phyloP scores from a whole-genome alignment of 1,140 invertebrate species.

The Sesamia nonagrioides region DNA sequence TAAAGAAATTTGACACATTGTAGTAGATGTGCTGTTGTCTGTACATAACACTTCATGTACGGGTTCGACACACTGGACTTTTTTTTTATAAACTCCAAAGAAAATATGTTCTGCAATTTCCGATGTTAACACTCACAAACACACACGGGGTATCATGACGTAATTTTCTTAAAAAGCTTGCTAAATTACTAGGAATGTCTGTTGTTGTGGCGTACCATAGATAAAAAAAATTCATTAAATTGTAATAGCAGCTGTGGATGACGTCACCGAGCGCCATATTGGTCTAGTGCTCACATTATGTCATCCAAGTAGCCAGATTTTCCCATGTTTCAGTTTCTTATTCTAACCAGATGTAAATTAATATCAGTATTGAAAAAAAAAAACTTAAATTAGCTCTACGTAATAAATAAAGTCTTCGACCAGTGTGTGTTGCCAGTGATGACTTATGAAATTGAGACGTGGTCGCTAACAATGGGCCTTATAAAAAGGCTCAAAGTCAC shows the following conservation, averaged over 20 bases:
- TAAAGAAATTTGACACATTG: too few species aligned
- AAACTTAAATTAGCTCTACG: too few species aligned
- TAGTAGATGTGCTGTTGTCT: too few species aligned
- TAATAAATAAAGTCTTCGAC: too few species aligned
- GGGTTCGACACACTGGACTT: too few species aligned
- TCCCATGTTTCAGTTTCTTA: neutral
- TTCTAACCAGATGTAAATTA: neutral
- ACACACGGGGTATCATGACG: constrained; percentile 11
- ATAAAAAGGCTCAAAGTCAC: too few species aligned
- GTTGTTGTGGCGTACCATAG: neutral
- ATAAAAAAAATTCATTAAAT: constrained; percentile 22
- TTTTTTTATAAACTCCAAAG: too few species aligned
- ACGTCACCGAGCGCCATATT: constrained; percentile 12
- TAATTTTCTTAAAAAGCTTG: neutral
- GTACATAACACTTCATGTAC: too few species aligned
- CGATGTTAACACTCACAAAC: neutral
- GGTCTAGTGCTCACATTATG: neutral
- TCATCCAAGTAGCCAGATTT: neutral
- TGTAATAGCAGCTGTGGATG: neutral
- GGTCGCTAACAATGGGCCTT: too few species aligned
- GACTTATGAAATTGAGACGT: too few species aligned
- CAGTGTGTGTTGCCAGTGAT: too few species aligned
- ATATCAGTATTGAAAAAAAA: too few species aligned
- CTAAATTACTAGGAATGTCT: neutral
- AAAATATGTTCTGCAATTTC: neutral